Conservation (phyloP, 2,797 vertebrate genomes). For the Urosaurus nigricauda region DNA sequence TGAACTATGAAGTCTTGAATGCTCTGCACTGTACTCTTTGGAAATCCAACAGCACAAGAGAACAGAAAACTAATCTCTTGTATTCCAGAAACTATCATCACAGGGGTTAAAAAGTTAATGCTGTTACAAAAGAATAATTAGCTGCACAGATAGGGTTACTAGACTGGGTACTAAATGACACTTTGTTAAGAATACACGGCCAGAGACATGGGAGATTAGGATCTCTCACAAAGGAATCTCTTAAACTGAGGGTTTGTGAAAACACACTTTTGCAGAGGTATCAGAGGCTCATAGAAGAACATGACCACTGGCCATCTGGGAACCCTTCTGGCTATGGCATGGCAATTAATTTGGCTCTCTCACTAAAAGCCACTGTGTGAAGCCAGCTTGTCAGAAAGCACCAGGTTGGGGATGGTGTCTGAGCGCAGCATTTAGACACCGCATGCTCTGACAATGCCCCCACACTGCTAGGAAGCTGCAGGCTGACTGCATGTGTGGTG, state of each 20-base stretch:
- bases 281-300: neutral
- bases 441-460: no score
- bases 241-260: neutral
- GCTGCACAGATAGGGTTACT: constrained; percentile 8
- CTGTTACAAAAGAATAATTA: constrained; percentile 24
- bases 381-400: no score
- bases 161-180: neutral
- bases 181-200: neutral
- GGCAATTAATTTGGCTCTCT: neutral
- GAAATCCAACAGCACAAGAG: constrained; percentile 8
- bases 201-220: neutral
- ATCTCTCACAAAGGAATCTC: neutral
- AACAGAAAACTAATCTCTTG: neutral
- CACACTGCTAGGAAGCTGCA: no score
- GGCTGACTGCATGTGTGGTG: no score
- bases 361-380: neutral
- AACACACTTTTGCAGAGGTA: neutral
- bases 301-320: neutral
- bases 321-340: no score
- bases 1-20: constrained; percentile 1
- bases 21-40: neutral
- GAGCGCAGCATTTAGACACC: no score
- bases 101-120: constrained; percentile 41
- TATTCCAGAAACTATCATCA: constrained; percentile 13
- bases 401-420: no score